Evolutionary conservation across 2,113 vertebrate genomes (phyloP), one percentile per base, ranked within the genome.

Genomic region (Sceloporus tristichus): DNA sequence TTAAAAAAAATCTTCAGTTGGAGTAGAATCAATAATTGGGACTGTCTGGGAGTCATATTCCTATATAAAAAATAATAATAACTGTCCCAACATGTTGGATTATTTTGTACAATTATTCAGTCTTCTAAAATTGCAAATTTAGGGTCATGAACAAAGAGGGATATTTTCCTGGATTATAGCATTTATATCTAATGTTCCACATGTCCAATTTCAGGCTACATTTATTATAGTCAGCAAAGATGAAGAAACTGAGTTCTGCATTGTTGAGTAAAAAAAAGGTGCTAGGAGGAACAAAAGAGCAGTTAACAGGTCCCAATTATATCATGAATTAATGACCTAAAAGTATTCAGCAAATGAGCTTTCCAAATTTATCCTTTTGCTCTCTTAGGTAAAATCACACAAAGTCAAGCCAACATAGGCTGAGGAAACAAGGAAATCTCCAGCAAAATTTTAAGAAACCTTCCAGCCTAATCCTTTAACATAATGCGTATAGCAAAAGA

Each of bases 241-340:
- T 48, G 34, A 73, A 68, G 27, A 79, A 40, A 54, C 23, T 21
- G 79, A 62, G 27, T 25, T 18, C 48, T 84, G 53, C 76, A 10
- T 40, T 78, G 75, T 79, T 73, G 62, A 71, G 40, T 71, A 82
- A 48, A 48, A 34, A 79, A 79, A 84, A 59, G 48, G 66, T 87
- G 66, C 29, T 59, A 40, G 38, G n/a, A 25, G 18, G 59, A 16
- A 59, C 48, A 62, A 53, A 54, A 29, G 9, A 7, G 38, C 14
- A 85, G 54, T 59, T 85, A 85, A 89, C 82, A 48, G 75, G n/a
- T 62, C 85, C 53, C 81, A 40, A 75, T 79, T 87, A 68, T 75
- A 48, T 81, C 8, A 34, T n/a, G 19, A 80, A 62, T 85, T 85
- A 92, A 75, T 82, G 90, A 81, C 71, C 86, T 81, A 76, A 86